A percentile compares a stretch with the other conserved stretches of the same genome.
Conservation (phyloP, 1,140 invertebrate species). For the Himalopsyche phryganea region DNA sequence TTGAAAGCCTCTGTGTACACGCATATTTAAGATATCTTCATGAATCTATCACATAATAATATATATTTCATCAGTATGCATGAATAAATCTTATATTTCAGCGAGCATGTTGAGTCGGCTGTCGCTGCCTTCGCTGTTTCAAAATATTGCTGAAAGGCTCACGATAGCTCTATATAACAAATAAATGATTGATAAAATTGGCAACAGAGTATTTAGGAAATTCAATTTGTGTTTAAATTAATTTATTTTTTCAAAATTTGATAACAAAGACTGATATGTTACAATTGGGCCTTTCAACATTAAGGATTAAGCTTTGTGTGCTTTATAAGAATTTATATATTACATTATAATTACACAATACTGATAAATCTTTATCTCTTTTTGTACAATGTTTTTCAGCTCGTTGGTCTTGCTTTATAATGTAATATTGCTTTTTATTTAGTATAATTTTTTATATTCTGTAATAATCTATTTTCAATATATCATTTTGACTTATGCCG, state of each 20-base stretch:
- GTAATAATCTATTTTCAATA: too few relatives aligned
- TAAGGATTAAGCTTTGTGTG: too few relatives aligned
- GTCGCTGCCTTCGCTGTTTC: constrained; percentile 2
- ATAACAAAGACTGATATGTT: constrained; percentile 6
- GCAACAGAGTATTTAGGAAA: not conserved
- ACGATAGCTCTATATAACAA: constrained; percentile 3
- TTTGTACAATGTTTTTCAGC: not conserved
- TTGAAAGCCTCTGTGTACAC: too few relatives aligned
- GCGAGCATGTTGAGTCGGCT: constrained; percentile 24
- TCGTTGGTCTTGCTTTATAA: not conserved
- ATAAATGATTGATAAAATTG: constrained; percentile 1
- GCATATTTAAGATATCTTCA: too few relatives aligned
- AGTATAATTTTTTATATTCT: too few relatives aligned
- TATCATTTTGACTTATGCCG: too few relatives aligned
- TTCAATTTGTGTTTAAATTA: not conserved
- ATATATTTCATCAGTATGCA: constrained; percentile 8
- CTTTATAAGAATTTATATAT: too few relatives aligned
- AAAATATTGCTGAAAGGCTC: constrained; percentile 31
- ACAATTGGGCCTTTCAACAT: too few relatives aligned
- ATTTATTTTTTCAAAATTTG: constrained; percentile 10
- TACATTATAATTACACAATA: not conserved
- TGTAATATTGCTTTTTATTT: not conserved
- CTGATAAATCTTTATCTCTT: not conserved
- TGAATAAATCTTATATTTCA: constrained; percentile 17
- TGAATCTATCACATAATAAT: too few relatives aligned